A percentile compares a stretch with the other conserved stretches of the same genome.
phyloP scores from a whole-genome alignment of 2,888 invertebrate genomes.

The Plebejus anna region DNA sequence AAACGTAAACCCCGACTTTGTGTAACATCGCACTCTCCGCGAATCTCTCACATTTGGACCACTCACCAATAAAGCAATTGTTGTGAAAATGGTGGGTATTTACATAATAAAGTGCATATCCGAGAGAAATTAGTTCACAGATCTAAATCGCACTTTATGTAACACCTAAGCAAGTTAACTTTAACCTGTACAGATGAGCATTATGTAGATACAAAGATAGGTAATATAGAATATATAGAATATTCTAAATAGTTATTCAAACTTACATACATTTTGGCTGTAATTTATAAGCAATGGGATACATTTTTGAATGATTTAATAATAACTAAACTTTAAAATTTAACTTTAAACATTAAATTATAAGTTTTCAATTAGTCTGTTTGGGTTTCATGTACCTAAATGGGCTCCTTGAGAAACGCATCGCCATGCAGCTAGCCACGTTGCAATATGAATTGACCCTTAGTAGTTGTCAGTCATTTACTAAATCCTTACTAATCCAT shows the following conservation, averaged over 20 bases:
- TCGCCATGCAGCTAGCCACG: background rate
- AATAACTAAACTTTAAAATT: no score
- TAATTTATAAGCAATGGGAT: no score
- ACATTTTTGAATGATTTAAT: no score
- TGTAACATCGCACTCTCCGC: background rate
- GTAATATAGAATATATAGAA: no score
- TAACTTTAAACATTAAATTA: no score
- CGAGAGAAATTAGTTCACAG: constrained; percentile 29
- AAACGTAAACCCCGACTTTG: background rate
- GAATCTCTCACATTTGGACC: constrained; percentile 15
- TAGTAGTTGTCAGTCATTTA: background rate
- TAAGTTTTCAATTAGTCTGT: no score
- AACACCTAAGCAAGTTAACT: background rate
- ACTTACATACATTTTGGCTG: no score
- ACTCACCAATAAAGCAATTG: constrained; percentile 18
- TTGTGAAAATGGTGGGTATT: constrained; percentile 29
- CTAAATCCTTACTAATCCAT: background rate
- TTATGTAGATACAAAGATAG: background rate
- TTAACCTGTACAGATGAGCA: background rate
- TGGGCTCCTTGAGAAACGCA: background rate
- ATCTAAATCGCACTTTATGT: constrained; percentile 7
- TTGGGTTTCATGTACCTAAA: no score
- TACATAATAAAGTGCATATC: constrained; percentile 36
- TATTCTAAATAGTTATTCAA: no score
- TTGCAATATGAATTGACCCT: background rate